Evolutionary conservation across 2,113 vertebrate genomes (phyloP).

Genomic region (Pteropus alecto): DNA sequence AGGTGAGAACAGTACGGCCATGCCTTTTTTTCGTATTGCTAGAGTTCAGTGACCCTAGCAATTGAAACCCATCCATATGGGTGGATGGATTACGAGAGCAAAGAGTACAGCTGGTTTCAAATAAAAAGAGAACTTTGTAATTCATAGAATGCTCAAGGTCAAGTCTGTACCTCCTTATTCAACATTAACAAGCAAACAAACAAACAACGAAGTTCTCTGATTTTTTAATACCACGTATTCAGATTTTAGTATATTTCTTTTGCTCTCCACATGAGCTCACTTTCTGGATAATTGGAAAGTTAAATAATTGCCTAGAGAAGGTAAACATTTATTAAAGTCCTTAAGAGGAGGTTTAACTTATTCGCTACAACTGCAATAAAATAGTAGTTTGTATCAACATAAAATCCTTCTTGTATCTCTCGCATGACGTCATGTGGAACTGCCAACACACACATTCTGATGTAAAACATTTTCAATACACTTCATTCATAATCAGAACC

Average conservation of each 20-base stretch:
- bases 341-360: constrained; percentile 74
- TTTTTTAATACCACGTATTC: constrained; percentile 24
- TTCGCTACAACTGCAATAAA: constrained; percentile 80
- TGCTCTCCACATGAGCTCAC: constrained; percentile 78
- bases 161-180: not conserved
- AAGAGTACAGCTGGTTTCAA: not conserved
- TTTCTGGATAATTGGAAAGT: constrained; percentile 81
- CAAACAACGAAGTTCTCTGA: not conserved
- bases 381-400: constrained; percentile 71
- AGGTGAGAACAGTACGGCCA: not conserved
- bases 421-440: constrained; percentile 78
- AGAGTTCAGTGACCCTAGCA: not conserved
- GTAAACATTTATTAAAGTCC: constrained; percentile 81
- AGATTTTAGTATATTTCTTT: constrained; percentile 70
- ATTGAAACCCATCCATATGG: not conserved
- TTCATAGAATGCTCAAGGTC: not conserved
- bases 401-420: constrained; percentile 80
- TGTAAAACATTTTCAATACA: constrained; percentile 74
- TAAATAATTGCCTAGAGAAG: constrained; percentile 83
- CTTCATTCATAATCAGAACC: constrained; percentile 78
- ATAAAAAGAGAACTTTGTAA: not conserved
- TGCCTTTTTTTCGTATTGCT: not conserved
- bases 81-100: not conserved
- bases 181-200: constrained; percentile 25
- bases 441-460: constrained; percentile 42